Conservation (phyloP, 1,140 invertebrate species). For the Agraylea sexmaculata region DNA sequence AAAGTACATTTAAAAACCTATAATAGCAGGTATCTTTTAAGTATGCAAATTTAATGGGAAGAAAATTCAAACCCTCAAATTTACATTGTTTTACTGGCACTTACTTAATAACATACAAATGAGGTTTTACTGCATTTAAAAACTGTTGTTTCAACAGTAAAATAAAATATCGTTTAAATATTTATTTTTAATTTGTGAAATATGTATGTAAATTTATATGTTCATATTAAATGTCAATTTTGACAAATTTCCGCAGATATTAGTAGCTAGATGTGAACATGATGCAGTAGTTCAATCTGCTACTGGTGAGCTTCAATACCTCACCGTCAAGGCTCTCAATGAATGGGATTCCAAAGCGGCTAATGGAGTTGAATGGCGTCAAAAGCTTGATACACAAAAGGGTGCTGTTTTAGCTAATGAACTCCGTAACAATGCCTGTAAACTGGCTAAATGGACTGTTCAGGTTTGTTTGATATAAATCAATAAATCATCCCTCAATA, state of each 20-base stretch:
- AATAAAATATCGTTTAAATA: too few relatives aligned
- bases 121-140: too few relatives aligned
- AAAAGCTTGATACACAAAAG: conserved; percentile 92
- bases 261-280: conserved; percentile 91
- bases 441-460: conserved; percentile 98
- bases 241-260: conserved; percentile 34
- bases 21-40: too few relatives aligned
- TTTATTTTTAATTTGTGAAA: too few relatives aligned
- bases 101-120: too few relatives aligned
- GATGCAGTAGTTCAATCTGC: conserved; percentile 89
- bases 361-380: conserved; percentile 96
- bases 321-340: conserved; percentile 96
- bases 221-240: background rate
- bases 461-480: conserved; percentile 40
- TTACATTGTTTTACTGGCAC: too few relatives aligned
- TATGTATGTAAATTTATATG: background rate
- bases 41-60: too few relatives aligned
- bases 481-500: background rate
- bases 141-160: background rate
- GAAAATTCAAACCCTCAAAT: too few relatives aligned
- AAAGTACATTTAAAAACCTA: too few relatives aligned
- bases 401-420: conserved; percentile 98
- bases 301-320: conserved; percentile 83
- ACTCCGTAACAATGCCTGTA: conserved; percentile 96
- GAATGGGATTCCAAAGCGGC: conserved; percentile 96